phyloP scores from a whole-genome alignment of 2,113 vertebrate species.

The Grammomys dolichurus region DNA sequence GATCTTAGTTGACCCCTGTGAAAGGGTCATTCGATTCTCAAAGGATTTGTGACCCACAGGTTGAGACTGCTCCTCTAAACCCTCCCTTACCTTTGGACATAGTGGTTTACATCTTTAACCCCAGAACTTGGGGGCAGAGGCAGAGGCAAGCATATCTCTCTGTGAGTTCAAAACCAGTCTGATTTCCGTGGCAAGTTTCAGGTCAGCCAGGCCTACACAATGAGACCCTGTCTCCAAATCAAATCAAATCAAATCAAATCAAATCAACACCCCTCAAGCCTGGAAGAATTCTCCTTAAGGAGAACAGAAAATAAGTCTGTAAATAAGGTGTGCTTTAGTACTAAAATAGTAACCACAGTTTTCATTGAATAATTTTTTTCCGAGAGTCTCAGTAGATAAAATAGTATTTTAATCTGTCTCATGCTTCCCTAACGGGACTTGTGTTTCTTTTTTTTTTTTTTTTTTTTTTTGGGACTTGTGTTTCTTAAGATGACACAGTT shows the following conservation, averaged over 20 bases:
- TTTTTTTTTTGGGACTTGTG: not conserved
- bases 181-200: not conserved
- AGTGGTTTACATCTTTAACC: not conserved
- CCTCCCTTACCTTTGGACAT: not conserved
- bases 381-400: not conserved
- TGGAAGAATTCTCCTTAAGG: not conserved
- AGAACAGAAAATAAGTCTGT: not conserved
- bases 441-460: too few species aligned
- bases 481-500: not conserved
- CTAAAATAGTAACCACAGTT: not conserved
- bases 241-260: not conserved
- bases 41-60: not conserved
- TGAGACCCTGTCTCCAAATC: not conserved
- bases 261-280: not conserved
- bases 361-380: not conserved
- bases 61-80: not conserved
- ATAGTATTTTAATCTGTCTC: not conserved
- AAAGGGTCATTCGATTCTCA: not conserved
- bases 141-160: not conserved
- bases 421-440: conserved; percentile 40
- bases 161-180: not conserved
- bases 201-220: not conserved
- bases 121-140: not conserved
- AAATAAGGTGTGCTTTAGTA: not conserved
- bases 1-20: not conserved